Base-by-base conservation (phyloP, 1,140 invertebrate species). In the Alviniconcha marisindica region DNA sequence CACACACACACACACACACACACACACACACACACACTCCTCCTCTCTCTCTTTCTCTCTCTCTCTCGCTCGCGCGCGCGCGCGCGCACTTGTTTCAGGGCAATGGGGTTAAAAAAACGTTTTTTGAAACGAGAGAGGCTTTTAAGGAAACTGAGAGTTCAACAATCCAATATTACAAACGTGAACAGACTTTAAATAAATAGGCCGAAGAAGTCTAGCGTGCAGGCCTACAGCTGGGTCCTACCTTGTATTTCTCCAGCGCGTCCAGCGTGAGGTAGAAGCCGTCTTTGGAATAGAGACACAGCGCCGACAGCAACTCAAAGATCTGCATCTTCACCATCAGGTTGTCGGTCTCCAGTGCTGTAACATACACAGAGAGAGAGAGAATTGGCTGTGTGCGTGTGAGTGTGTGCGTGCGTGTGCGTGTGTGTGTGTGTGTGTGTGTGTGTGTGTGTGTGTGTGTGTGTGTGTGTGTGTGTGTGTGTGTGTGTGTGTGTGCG, bases 271-370 rank as follows among this genome's bases (percentile, higher is more conserved):
- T 93, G 42, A 94, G 88, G 77, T 91, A 89, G 79, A 93, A 94
- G 7, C 94, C 94, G 31, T 93, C 90, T 24, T 85, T 87, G 38
- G 93, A 94, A 87, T 94, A 94, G n/a, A 94, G 90, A 87, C 93
- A 94, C 21, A 95, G 87, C 0, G 94, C 94, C 63, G 94, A 94
- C 33, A 95, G 84, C 28, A 95, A 86, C 83, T 95, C 94, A 83
- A 94, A 94, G n/a, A 95, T 93, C 90, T 94, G 94, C 85, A 94
- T 94, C 89, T 94, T 95, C 48, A 94, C 93, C 83, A 93, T 92
- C 21, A 93, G 84, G 85, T 94, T 94, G 40, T 91, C 91, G 0
- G 93, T 93, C 42, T 92, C 90, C 69, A 95, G 82, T 60, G 93
- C 94, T 95, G 90, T 38, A 91, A 92, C 77, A 60, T 28, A 33